Conservation (phyloP, 2,888 invertebrate species). For the Acrobasis suavella region DNA sequence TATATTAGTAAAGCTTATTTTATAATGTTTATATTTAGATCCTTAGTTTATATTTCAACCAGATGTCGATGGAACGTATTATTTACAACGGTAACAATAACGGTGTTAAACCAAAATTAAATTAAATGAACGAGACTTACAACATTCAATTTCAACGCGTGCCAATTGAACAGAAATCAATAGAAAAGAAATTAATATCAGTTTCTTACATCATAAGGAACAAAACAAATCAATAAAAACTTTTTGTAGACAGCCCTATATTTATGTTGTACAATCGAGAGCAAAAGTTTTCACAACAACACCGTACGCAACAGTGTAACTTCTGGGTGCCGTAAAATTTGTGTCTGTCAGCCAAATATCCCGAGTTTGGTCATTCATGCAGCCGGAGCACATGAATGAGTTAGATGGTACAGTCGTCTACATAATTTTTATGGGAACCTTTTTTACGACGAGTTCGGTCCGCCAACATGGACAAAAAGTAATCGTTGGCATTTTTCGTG, state of each 20-base stretch:
- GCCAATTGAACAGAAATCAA: too few relatives aligned
- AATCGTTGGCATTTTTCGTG: background rate
- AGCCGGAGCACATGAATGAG: slow-evolving; percentile 26
- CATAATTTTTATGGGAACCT: slow-evolving; percentile 18
- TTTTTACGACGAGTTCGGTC: slow-evolving; percentile 8
- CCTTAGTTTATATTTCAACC: too few relatives aligned
- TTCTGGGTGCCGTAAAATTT: slow-evolving; percentile 21
- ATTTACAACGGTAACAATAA: too few relatives aligned
- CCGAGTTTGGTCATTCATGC: slow-evolving; percentile 27
- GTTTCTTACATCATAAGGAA: background rate
- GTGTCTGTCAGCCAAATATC: slow-evolving; percentile 9
- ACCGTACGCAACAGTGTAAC: slow-evolving; percentile 7
- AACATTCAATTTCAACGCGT: too few relatives aligned
- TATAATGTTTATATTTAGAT: too few relatives aligned
- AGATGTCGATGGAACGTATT: too few relatives aligned
- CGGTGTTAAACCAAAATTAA: too few relatives aligned
- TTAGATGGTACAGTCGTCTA: slow-evolving; percentile 22
- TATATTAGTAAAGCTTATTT: too few relatives aligned
- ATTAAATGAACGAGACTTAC: too few relatives aligned
- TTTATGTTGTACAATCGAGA: slow-evolving; percentile 16
- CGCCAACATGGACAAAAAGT: background rate
- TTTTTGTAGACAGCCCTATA: slow-evolving; percentile 5
- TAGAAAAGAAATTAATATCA: background rate
- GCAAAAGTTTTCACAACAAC: slow-evolving; percentile 20
- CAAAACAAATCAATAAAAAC: slow-evolving; percentile 15